Evolutionary conservation across 2,113 vertebrate species (phyloP), one percentile per base, ranked within the genome.

Genomic region (Calidris pygmaea): DNA sequence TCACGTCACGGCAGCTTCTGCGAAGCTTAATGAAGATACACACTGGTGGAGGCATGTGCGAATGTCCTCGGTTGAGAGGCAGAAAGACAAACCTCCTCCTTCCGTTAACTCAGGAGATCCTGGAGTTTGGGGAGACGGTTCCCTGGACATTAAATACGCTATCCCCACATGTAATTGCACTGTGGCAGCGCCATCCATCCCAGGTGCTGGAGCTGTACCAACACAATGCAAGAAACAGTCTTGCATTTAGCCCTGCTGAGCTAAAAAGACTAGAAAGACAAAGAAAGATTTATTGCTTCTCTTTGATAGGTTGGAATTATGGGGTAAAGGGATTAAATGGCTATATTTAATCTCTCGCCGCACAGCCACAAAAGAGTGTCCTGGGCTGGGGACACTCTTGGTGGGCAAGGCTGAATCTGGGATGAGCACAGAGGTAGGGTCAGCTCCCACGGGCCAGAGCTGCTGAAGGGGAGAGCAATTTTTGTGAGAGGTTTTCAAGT

Each of bases 51-150:
- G 45, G 37, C 59, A 62, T 1, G 14, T 50, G 32, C 1, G 2
- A 68, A 68, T 12, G 41, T 32, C 78, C 71, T 79, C 53, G 8
- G 30, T 53, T 76, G 71, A 70, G 71, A 92, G 30, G 12, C 30
- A 90, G 79, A 93, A 92, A 85, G 88, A 62, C 75, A 88, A 93
- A 83, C 19, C 21, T 76, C 21, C 41, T 91, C 12, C 24, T 73
- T 65, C n/a, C 13, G 2, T 6, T 39, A 85, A 15, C 37, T 87
- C 66, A 22, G 78, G 52, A 85, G 56, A 14, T 82, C 34, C 78
- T 73, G 67, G 43, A 87, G 35, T 17, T 7, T 76, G 34, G 16
- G 48, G 27, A 85, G 48, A 48, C 2, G 6, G 12, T 32, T 90
- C 87, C 53, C 41, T 32, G 74, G 82, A 45, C 39, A 41, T 39